Base-by-base conservation (phyloP, 2,888 invertebrate species). In the Tuta absoluta region DNA sequence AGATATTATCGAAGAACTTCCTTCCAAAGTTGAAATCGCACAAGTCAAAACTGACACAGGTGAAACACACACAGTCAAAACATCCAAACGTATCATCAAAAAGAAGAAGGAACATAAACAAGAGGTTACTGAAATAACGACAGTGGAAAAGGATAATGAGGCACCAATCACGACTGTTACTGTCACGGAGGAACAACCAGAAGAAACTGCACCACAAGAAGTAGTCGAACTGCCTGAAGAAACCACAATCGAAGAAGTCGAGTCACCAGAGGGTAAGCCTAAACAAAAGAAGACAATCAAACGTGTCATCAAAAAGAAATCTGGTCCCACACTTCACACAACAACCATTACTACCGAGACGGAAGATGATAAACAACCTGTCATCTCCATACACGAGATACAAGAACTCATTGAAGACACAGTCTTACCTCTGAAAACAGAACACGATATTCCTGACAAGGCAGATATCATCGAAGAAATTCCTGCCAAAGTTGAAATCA, bases 61-160 rank as follows among this genome's bases (percentile, higher is more conserved):
- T 4, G 68, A 70, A 8, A 37, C 67, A 0, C 68, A 67, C 28
- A 67, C 67, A 1, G 63, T 72, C 5, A 72, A 72, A 57, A 70
- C 70, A 0, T 66, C 69, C 0, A 74, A 72, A 51, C 67, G 66
- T 0, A 51, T 76, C 1, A 76, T 82, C n/a, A 80, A 76, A 64
- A 90, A 87, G 69, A 81, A 80, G 41, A 79, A 82, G 65, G 83
- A 86, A 4, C 78, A 72, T 0, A 73, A 72, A 60, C 65, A 72
- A 72, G 81, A 77, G 80, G 86, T 85, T 68, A 91, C 77, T 72
- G 84, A 80, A 82, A 89, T 87, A 74, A 84, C 82, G 69, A 83
- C 77, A 72, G 72, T 82, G 68, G 81, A 67, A 75, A 86, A 79
- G 81, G 76, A 91, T 76, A 75, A 87, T 77, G 86, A 87, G 61